Base-by-base conservation (phyloP, 2,797 vertebrate species). In the Parotocinclus haroldoi region DNA sequence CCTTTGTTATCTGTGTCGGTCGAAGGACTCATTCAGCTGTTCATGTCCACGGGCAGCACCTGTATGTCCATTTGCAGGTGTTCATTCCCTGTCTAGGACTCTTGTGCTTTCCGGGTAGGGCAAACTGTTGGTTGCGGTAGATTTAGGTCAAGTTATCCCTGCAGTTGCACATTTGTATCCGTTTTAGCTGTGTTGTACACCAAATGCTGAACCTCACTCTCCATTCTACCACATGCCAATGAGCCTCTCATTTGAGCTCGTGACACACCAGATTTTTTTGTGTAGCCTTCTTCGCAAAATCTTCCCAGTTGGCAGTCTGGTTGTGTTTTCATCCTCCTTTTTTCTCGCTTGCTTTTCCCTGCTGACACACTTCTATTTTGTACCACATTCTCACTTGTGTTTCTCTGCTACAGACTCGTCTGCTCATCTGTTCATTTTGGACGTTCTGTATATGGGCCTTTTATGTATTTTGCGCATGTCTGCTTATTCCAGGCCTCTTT, bases 1-100 rank as follows among this genome's bases (percentile, higher is more conserved):
- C 77, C 77, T 79, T 68, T 49, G 63, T 42, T 74, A 72, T 77
- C 77, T 75, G 77, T 79, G 75, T 57, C 38, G 52, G 66, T 70
- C 53, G 12, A 56, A 62, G 60, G 53, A 64, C 60, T 59, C 51
- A 65, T 58, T 79, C 73, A 76, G 66, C 69, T 53, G 36, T 51
- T 75, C 72, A 69, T 76, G 58, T 64, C 72, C 40, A 56, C 16
- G 37, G 48, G 38, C 39, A 10, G n/a, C n/a, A n/a, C n/a, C n/a
- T n/a, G n/a, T 50, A 19, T 66, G 66, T 78, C 65, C 68, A 76
- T 58, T 58, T 48, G 38, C 48, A 64, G 57, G 50, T 68, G 63
- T 70, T 58, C 70, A 65, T 69, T 64, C 58, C 51, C 63, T 66
- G 40, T n/a, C 55, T 17, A 46, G 37, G 17, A 16, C 12, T 7